phyloP scores from a whole-genome alignment of 2,113 vertebrate genomes.

The Mesitornis unicolor region DNA sequence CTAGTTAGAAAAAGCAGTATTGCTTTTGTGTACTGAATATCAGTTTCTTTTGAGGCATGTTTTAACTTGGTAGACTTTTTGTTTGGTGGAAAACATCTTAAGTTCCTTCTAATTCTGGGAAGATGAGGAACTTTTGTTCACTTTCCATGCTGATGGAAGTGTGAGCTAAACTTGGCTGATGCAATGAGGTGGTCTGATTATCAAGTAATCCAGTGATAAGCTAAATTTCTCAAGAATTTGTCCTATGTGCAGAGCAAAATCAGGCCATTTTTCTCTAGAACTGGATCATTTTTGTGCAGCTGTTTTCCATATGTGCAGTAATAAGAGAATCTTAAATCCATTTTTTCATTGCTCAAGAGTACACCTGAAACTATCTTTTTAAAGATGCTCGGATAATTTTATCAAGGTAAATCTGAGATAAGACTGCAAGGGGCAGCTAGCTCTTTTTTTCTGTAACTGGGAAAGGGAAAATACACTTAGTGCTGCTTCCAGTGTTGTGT shows the following conservation, averaged over 20 bases:
- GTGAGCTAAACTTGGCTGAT: not conserved
- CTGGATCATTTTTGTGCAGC: not conserved
- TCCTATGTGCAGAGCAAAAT: not conserved
- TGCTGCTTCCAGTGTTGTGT: not conserved
- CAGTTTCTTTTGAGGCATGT: not conserved
- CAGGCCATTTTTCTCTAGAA: not conserved
- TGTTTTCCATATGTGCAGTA: rapidly evolving
- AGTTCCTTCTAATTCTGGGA: not conserved
- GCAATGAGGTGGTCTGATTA: not conserved
- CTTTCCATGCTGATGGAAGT: not conserved
- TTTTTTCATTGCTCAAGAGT: not conserved
- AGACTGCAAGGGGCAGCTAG: not conserved
- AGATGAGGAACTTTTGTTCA: not conserved
- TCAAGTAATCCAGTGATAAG: not conserved
- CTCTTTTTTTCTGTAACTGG: not conserved
- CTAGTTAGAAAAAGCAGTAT: not conserved
- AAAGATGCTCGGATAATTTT: not conserved
- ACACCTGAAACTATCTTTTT: not conserved
- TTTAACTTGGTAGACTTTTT: not conserved
- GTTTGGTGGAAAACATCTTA: not conserved
- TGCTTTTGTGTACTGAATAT: not conserved
- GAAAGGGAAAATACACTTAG: not conserved
- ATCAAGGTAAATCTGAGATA: not conserved
- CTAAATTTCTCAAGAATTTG: not conserved
- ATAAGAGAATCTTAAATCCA: not conserved